Evolutionary conservation across 2,113 vertebrate genomes (phyloP).

Genomic region (Archocentrus centrarchus): DNA sequence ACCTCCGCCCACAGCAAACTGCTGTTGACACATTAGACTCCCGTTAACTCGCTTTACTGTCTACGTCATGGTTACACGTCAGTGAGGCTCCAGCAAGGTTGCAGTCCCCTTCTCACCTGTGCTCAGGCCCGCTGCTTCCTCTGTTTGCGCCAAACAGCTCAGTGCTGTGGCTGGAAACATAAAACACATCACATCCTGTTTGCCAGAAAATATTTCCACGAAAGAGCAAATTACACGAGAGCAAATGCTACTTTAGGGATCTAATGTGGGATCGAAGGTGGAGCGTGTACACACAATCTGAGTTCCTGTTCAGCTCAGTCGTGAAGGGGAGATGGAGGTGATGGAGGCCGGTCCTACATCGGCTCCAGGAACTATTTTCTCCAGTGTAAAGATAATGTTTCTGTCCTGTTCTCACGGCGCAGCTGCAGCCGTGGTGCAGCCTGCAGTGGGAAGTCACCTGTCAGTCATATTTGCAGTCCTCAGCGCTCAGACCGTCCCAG

Average conservation of each 20-base stretch:
- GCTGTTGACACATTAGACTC: neutral
- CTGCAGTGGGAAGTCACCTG: neutral
- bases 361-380: neutral
- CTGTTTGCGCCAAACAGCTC: neutral
- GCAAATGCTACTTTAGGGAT: neutral
- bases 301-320: neutral
- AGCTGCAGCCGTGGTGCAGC: neutral
- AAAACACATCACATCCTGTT: conserved; percentile 2
- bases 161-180: conserved; percentile 21
- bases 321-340: neutral
- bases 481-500: neutral
- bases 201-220: neutral
- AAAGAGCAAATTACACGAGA: neutral
- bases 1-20: neutral
- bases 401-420: neutral
- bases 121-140: neutral
- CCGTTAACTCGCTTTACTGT: neutral
- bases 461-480: neutral
- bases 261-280: neutral
- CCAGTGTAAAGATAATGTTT: neutral
- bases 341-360: neutral
- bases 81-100: rapidly evolving
- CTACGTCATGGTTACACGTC: neutral
- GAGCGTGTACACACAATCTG: neutral
- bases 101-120: neutral